phyloP scores from a whole-genome alignment of 2,888 invertebrate genomes.

The Ypsolopha sequella region DNA sequence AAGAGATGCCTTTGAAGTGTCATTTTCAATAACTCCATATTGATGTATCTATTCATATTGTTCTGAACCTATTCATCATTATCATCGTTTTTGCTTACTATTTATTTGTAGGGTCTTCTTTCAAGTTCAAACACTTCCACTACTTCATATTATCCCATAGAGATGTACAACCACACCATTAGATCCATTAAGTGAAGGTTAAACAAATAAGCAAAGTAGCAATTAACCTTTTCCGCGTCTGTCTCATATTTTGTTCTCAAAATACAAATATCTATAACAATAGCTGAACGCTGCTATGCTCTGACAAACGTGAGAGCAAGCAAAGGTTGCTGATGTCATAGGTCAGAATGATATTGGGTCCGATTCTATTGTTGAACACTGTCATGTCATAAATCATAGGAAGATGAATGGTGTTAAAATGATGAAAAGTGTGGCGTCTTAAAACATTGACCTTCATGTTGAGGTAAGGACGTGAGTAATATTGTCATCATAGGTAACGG shows the following conservation, averaged over 20 bases:
- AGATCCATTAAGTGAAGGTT: no score
- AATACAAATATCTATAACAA: slow-evolving; percentile 22
- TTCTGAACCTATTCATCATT: no score
- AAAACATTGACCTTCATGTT: slow-evolving; percentile 36
- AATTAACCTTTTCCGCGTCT: slow-evolving; percentile 27
- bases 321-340: slow-evolving; percentile 48
- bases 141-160: no score
- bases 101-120: no score
- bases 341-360: slow-evolving; percentile 39
- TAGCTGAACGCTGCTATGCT: slow-evolving; percentile 29
- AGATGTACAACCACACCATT: no score
- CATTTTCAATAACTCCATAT: not conserved
- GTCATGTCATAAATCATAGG: slow-evolving; percentile 38
- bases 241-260: slow-evolving; percentile 19
- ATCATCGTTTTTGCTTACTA: no score
- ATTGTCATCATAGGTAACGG: slow-evolving; percentile 22
- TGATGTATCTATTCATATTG: not conserved
- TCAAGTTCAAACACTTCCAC: no score
- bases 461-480: slow-evolving; percentile 22
- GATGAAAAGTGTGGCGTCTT: slow-evolving; percentile 19
- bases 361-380: slow-evolving; percentile 36
- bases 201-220: not conserved
- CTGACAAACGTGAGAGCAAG: slow-evolving; percentile 20
- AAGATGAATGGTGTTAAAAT: slow-evolving; percentile 30
- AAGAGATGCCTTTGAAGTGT: slow-evolving; percentile 1